Evolutionary conservation across 2,797 vertebrate species (phyloP).

Genomic region (Dermochelys coriacea): DNA sequence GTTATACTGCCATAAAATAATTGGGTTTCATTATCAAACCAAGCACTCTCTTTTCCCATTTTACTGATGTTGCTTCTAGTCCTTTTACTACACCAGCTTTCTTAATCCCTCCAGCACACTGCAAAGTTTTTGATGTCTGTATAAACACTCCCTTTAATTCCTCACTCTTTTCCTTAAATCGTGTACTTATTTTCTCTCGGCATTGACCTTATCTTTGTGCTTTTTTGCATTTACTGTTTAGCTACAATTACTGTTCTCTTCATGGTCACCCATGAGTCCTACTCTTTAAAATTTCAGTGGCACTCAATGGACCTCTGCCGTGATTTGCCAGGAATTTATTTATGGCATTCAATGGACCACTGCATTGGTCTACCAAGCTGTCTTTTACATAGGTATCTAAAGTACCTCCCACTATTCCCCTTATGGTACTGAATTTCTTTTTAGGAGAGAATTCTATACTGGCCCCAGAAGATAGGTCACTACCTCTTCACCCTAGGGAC

Average conservation of each 20-base stretch:
- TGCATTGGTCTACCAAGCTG: neutral
- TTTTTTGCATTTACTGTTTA: neutral
- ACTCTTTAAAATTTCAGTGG: neutral
- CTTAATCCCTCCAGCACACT: neutral
- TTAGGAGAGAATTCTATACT: neutral
- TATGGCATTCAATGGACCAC: neutral
- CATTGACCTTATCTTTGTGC: neutral
- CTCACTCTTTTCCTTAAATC: neutral
- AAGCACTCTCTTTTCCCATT: neutral
- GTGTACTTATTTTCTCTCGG: neutral
- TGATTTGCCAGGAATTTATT: neutral
- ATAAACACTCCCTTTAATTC: neutral
- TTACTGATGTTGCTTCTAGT: neutral
- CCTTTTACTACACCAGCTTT: neutral
- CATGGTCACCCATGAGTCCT: neutral
- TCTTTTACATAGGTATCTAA: neutral
- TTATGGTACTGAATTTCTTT: neutral
- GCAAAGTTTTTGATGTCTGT: neutral
- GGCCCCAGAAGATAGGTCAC: neutral
- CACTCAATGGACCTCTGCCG: neutral
- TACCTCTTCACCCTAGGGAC: neutral
- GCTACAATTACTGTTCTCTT: neutral
- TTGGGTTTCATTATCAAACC: neutral
- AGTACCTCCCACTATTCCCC: neutral
- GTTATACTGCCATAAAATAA: neutral